Conservation (phyloP, 2,888 invertebrate species). For the Tenthredo amoena region DNA sequence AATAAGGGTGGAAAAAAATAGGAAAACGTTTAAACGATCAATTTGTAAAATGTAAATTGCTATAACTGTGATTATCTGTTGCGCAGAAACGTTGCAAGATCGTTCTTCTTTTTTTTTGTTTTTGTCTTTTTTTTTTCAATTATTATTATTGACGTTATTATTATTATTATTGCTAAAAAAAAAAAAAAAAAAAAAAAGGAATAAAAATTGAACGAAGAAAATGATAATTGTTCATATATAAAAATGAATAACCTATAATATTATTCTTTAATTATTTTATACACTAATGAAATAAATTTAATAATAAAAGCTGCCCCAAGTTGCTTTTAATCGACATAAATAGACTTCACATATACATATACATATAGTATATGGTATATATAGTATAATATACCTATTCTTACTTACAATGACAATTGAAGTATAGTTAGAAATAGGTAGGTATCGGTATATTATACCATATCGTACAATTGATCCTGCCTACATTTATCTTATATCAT, state of each 20-base stretch:
- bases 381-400: background rate
- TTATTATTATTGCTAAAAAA: background rate
- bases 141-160: background rate
- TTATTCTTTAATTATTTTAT: constrained; percentile 1
- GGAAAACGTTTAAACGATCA: constrained; percentile 53
- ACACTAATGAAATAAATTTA: background rate
- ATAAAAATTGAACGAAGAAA: background rate
- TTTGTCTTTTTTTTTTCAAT: background rate
- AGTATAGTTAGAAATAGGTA: background rate
- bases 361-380: background rate
- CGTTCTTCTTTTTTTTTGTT: background rate
- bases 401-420: background rate
- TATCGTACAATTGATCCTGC: background rate
- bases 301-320: background rate
- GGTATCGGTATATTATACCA: constrained; percentile 14
- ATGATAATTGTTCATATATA: background rate
- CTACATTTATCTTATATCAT: background rate
- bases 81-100: constrained; percentile 57
- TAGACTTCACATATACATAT: background rate
- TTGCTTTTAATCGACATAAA: background rate
- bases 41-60: constrained; percentile 68
- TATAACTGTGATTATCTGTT: constrained; percentile 71
- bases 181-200: background rate
- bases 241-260: background rate
- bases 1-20: constrained; percentile 43